Conservation (phyloP, 92 coral and sea anemone genomes). For the Epizoanthus stellaris region DNA sequence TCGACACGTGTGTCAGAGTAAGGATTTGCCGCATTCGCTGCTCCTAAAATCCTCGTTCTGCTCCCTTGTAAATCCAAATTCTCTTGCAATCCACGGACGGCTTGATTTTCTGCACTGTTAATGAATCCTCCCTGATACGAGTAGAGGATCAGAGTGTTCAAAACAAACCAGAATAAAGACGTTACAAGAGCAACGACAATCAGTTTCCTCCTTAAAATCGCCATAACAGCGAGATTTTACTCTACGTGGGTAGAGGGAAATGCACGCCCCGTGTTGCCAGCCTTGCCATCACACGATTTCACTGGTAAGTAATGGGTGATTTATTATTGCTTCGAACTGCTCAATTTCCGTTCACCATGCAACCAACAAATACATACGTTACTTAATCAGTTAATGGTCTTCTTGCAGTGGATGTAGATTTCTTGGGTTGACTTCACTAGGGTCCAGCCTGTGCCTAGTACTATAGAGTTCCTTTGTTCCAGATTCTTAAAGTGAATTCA, state of each 20-base stretch:
- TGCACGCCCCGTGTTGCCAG: neutral
- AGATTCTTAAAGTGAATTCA: conserved; percentile 1
- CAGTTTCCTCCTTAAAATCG: conserved; percentile 27
- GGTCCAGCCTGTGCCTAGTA: neutral
- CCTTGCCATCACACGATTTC: neutral
- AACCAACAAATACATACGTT: neutral
- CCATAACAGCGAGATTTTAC: conserved; percentile 1
- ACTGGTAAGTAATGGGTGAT: neutral
- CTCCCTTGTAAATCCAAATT: neutral
- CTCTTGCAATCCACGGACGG: neutral
- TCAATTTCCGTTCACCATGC: conserved; percentile 1
- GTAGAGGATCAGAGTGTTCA: conserved; percentile 72
- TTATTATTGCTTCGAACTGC: neutral
- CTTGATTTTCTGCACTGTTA: neutral
- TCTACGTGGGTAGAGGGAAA: neutral
- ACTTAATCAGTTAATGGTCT: neutral
- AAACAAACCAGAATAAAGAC: conserved; percentile 82
- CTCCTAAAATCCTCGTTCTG: neutral
- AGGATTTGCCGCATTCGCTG: no score
- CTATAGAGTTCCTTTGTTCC: neutral
- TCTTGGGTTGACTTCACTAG: neutral
- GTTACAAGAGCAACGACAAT: conserved; percentile 75
- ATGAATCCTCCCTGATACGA: conserved; percentile 70
- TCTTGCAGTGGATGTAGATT: neutral
- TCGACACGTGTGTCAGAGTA: conserved; percentile 2